Evolutionary conservation across 2,888 invertebrate species (phyloP), one percentile per base, ranked within the genome.

Genomic region (Leucophenga montana): DNA sequence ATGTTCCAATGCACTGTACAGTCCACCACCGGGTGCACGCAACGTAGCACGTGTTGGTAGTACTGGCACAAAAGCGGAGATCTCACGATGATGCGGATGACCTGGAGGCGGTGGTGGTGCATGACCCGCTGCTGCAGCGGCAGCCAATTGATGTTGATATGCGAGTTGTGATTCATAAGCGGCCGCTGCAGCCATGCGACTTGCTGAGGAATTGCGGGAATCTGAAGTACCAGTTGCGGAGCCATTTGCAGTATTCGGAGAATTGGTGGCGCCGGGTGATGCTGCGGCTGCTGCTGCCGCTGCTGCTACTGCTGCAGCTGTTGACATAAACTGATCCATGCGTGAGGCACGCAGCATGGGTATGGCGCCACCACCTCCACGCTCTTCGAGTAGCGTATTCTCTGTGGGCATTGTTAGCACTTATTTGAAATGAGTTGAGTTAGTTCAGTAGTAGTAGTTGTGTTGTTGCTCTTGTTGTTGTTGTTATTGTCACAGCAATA

Each of bases 31-130:
- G 75, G 76, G 57, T 6, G 72, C 84, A 31, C 94, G 94, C 82
- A 95, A 91, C 8, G 83, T 72, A 70, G 91, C 91, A 80, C 95
- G 91, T 56, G 94, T 95, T 93, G 96, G 96, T 70, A 96, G 93
- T 67, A 96, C 96, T 44, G 96, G 95, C 66, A 95, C 95, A 88
- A 96, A 96, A 1, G 96, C 96, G 14, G 95, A 95, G 9, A 94
- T 92, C 89, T 95, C 95, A 56, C 95, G 91, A 86, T 94, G 94
- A 66, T 92, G 91, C 1, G 80, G 39, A 54, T 68, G 72, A 5
- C 80, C 75, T 0, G 77, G 75, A 0, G 70, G 76, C 8, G 75
- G 82, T 5, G 79, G 79, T 31, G 76, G 80, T 18, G 78, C 71
- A 31, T 70, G 64, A 67, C 74, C 73, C 27, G 75, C 69, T 61